phyloP scores from a whole-genome alignment of 2,888 invertebrate species.

The Entomobrya proxima region DNA sequence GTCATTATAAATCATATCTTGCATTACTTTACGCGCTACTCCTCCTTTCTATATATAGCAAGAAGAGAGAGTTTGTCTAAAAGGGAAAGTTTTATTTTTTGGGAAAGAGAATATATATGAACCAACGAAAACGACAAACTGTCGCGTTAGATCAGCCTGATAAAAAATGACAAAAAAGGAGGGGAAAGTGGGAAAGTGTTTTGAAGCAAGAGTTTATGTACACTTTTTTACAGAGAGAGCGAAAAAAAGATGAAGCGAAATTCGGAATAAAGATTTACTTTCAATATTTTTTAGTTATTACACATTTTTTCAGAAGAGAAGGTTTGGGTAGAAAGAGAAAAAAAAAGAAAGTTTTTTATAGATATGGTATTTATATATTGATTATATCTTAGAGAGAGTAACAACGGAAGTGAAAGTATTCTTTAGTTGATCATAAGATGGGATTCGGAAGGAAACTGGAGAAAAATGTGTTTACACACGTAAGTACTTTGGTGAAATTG shows the following conservation, averaged over 20 bases:
- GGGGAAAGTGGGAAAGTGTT: background rate
- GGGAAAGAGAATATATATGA: background rate
- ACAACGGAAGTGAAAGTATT: slow-evolving; percentile 52
- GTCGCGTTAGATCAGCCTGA: slow-evolving; percentile 15
- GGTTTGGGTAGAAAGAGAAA: background rate
- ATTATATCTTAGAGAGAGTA: slow-evolving; percentile 3
- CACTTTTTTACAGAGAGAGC: background rate
- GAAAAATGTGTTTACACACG: slow-evolving; percentile 20
- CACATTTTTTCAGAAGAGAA: slow-evolving; percentile 1
- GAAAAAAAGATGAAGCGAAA: background rate
- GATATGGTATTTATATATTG: background rate
- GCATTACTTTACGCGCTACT: background rate
- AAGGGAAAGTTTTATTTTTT: no score
- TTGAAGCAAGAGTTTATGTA: background rate
- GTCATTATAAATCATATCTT: slow-evolving; percentile 60
- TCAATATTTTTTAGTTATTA: no score
- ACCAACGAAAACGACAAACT: slow-evolving; percentile 7
- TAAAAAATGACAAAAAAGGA: slow-evolving; percentile 27
- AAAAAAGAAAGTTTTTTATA: background rate
- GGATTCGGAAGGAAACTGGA: slow-evolving; percentile 54
- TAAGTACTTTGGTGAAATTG: background rate
- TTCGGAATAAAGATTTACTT: slow-evolving; percentile 24
- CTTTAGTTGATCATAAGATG: slow-evolving; percentile 37
- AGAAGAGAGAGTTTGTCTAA: background rate
- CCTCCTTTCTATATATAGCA: no score